A percentile compares a stretch with the other conserved stretches of the same genome.
phyloP scores from a whole-genome alignment of 2,888 invertebrate genomes.

The Stenodera caucasica region DNA sequence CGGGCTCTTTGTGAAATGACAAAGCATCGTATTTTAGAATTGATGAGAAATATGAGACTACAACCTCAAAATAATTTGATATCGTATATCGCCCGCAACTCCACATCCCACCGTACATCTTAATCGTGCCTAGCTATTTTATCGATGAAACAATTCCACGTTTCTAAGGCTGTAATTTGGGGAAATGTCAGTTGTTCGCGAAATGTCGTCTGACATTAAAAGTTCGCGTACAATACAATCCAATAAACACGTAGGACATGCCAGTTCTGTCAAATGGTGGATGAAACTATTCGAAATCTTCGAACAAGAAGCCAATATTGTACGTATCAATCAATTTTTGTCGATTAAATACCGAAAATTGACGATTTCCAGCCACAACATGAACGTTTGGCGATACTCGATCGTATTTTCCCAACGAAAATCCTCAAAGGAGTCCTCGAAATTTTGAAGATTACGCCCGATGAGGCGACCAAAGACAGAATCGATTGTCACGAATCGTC shows the following conservation, averaged over 20 bases:
- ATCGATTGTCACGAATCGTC: too few species aligned
- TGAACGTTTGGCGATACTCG: slow-evolving; percentile 31
- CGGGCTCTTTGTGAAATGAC: not conserved
- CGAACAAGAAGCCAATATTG: slow-evolving; percentile 45
- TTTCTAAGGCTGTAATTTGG: not conserved
- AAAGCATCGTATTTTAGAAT: not conserved
- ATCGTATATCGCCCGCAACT: too few species aligned
- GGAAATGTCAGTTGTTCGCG: not conserved
- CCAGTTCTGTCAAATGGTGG: slow-evolving; percentile 51
- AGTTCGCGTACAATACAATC: slow-evolving; percentile 32
- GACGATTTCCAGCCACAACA: slow-evolving; percentile 35
- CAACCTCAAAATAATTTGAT: not conserved
- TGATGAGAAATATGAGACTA: not conserved
- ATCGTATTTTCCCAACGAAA: slow-evolving; percentile 34
- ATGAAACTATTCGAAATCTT: slow-evolving; percentile 40
- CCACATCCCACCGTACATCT: too few species aligned
- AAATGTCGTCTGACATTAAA: slow-evolving; percentile 1
- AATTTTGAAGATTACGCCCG: slow-evolving; percentile 21
- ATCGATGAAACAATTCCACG: slow-evolving; percentile 3
- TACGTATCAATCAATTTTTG: too few species aligned
- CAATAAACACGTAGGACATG: slow-evolving; percentile 36
- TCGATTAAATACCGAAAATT: too few species aligned
- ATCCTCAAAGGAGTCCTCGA: slow-evolving; percentile 31
- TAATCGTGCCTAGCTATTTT: too few species aligned
- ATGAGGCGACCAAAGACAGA: too few species aligned